Conservation (phyloP, 2,888 invertebrate genomes). For the Acanthosepion esculentum region DNA sequence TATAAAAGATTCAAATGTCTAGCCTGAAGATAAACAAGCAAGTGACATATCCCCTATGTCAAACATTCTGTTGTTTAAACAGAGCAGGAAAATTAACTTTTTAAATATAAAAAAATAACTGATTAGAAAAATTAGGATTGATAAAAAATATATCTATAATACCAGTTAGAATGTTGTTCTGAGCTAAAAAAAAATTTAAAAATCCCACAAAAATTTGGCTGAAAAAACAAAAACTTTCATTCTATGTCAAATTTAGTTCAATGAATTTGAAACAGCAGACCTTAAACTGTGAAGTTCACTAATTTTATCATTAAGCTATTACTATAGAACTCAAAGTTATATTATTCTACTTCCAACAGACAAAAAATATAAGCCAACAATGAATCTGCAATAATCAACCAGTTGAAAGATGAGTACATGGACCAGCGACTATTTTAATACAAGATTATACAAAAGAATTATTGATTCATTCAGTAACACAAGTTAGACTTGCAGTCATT, state of each 20-base stretch:
- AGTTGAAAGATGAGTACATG: not conserved
- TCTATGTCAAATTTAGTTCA: not conserved
- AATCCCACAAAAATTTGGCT: too few relatives aligned
- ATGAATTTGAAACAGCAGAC: not conserved
- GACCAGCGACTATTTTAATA: not conserved
- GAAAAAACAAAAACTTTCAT: not conserved
- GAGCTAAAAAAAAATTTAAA: too few relatives aligned
- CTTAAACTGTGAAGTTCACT: not conserved
- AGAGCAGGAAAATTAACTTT: too few relatives aligned
- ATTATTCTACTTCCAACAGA: not conserved
- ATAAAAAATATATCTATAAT: too few relatives aligned
- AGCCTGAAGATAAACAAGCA: too few relatives aligned
- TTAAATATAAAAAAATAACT: too few relatives aligned
- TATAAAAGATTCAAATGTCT: too few relatives aligned
- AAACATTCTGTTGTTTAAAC: too few relatives aligned
- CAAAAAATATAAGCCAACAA: not conserved
- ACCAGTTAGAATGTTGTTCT: too few relatives aligned
- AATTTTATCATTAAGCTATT: not conserved
- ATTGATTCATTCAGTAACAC: not conserved
- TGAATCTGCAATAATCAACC: not conserved
- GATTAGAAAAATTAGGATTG: too few relatives aligned
- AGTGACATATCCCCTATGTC: too few relatives aligned
- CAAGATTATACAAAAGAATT: not conserved
- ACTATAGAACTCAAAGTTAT: not conserved
- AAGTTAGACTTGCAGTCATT: not conserved